Evolutionary conservation across 1,140 invertebrate species (phyloP).

Genomic region (Copidosoma floridanum): DNA sequence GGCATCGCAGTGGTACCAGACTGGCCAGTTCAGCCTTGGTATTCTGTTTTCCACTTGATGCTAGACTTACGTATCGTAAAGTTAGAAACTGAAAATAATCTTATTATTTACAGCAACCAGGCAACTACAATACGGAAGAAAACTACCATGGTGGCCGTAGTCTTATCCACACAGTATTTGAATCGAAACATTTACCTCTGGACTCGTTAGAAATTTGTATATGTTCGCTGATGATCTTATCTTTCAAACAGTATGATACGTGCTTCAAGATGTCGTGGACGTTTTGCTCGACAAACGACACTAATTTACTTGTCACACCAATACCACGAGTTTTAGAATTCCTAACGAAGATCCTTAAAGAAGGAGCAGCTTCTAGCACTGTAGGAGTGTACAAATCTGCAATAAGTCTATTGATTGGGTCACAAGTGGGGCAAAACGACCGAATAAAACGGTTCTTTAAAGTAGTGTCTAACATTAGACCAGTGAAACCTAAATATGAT

Average conservation of each 20-base stretch:
- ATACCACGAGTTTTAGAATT: conserved; percentile 16
- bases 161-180: conserved; percentile 31
- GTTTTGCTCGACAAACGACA: conserved; percentile 30
- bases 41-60: conserved; percentile 2
- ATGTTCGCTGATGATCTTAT: conserved; percentile 31
- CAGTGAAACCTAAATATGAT: conserved; percentile 28
- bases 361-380: conserved; percentile 2
- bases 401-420: conserved; percentile 13
- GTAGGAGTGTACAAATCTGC: conserved; percentile 10
- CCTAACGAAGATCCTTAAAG: background rate
- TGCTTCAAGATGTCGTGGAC: conserved; percentile 35
- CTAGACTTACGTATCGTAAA: background rate
- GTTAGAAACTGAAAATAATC: conserved; percentile 3
- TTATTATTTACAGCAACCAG: background rate
- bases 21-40: conserved; percentile 14
- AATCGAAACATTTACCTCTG: conserved; percentile 18
- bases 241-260: conserved; percentile 35
- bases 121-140: conserved; percentile 20
- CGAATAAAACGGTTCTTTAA: conserved; percentile 31
- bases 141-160: conserved; percentile 33
- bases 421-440: conserved; percentile 20
- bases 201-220: conserved; percentile 29
- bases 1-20: conserved; percentile 6
- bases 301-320: background rate
- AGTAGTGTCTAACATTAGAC: conserved; percentile 28